Base-by-base conservation (phyloP, 1,140 invertebrate species). In the Temnothorax nylanderi region DNA sequence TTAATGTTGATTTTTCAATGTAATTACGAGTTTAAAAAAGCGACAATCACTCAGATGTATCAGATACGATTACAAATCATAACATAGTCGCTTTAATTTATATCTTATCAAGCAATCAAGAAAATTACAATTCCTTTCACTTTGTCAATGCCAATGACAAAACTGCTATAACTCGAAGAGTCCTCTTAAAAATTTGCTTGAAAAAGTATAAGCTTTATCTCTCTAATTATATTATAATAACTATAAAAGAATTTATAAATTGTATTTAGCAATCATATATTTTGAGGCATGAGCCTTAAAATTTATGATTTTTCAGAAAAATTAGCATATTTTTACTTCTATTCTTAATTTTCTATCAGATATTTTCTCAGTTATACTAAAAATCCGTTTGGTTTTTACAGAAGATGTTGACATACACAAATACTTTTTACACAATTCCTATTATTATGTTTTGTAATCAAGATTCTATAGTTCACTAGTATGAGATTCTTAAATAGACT, bases 81-180 rank as follows among this genome's bases (percentile, higher is more conserved):
- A 67, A 67, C 0, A 7, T 0, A 21, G n/a, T 47, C 6, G 6
- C 6, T 71, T 71, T 47, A 16, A n/a, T 26, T 71, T 26, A 11
- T 41, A 8, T 16, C 3, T 71, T 71, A 7, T 71, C 41, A 71
- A 47, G n/a, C 5, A 34, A 32, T 74, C 16, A 2, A 26, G 34
- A 72, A 21, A 13, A 72, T 1, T 34, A 47, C 11, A 26, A 32
- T 54, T 74, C 47, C 49, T 74, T 74, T 74, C 71, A 74, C 47
- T 32, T 51, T 21, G 10, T 37, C 71, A 72, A 34, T 72, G 69
- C 16, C 47, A 74, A 54, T 72, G 16, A 74, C 7, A 72, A 47
- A 32, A 49, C 37, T 32, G 0, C 3, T 18, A 4, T 18, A 74
- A 74, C 5, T 74, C 16, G 13, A 49, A n/a, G 18, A 51, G 3